Evolutionary conservation across 2,113 vertebrate species (phyloP).

Genomic region (Tonatia bakeri): DNA sequence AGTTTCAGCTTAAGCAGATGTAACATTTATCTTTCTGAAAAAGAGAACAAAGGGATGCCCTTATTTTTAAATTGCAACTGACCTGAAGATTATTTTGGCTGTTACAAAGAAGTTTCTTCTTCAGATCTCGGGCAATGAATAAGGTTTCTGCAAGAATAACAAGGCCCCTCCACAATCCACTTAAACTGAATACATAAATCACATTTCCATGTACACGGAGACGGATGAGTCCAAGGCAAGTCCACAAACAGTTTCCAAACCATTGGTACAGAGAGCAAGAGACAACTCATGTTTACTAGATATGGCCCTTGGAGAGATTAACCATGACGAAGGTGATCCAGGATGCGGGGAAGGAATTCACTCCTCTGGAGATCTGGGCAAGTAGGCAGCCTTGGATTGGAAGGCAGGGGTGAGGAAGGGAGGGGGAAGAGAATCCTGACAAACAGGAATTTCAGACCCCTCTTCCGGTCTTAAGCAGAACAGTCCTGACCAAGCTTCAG

Average conservation of each 20-base stretch:
- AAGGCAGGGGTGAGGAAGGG: not conserved
- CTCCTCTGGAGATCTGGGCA: not conserved
- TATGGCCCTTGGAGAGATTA: not conserved
- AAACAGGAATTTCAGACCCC: not conserved
- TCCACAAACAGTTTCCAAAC: not conserved
- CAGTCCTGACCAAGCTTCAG: not conserved
- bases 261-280: not conserved
- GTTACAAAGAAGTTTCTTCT: not conserved
- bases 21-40: conserved; percentile 7
- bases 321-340: not conserved
- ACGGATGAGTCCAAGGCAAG: not conserved
- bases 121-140: not conserved
- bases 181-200: not conserved
- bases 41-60: not conserved
- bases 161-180: not conserved
- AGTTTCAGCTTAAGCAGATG: not conserved
- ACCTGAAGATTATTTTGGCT: not conserved
- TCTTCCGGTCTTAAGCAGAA: not conserved
- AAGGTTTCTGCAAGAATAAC: not conserved
- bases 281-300: not conserved
- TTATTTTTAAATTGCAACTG: not conserved
- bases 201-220: not conserved
- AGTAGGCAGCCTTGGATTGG: too few relatives aligned
- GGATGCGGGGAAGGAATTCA: not conserved
- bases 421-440: not conserved